Base-by-base conservation (phyloP, 2,113 vertebrate species). In the Atractosteus spatula region DNA sequence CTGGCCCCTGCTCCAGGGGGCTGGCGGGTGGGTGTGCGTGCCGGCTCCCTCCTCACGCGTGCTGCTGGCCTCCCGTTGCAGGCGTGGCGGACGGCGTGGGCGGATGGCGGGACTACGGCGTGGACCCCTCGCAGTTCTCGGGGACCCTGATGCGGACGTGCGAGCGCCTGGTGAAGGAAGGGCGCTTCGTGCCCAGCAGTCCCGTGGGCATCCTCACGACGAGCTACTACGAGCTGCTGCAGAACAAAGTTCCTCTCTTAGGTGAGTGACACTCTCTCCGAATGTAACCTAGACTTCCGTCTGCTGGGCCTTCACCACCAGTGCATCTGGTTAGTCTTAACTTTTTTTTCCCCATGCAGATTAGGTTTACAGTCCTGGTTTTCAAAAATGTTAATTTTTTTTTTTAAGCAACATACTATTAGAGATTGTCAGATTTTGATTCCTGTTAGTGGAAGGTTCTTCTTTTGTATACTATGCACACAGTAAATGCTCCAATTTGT, bases 81-180 rank as follows among this genome's bases (percentile, higher is more conserved):
- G 97, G 97, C 11, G 97, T 99, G 55, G 97, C 97, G 41, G 97
- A 99, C 82, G 97, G 97, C 0, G 97, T 99, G 0, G 97, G 97
- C 14, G 97, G 97, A 81, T 99, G 97, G 97, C 91, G 97, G 70
- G 97, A 99, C 90, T 99, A 99, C 10, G 97, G 97, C 2, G 97
- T 99, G 2, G 97, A 99, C 82, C 97, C 97, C 0, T 99, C 97
- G 75, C 96, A 98, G 90, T 99, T 99, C 90, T 99, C 97, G 72
- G 94, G 94, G 86, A 99, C 97, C 77, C 90, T 99, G 41, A 99
- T 99, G 96, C 91, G 90, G 80, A 97, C 96, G 0, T 99, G 97
- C 55, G 97, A 99, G 82, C 93, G 97, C 59, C 91, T 99, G 74
- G 96, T 99, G 0, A 98, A 96, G 82, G 97, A 98, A 87, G 97